These are phyloP conservation scores for Ataeniobius toweri DNA, from an alignment of 2,797 vertebrate genomes.

Conservation along the genomic window DNA sequence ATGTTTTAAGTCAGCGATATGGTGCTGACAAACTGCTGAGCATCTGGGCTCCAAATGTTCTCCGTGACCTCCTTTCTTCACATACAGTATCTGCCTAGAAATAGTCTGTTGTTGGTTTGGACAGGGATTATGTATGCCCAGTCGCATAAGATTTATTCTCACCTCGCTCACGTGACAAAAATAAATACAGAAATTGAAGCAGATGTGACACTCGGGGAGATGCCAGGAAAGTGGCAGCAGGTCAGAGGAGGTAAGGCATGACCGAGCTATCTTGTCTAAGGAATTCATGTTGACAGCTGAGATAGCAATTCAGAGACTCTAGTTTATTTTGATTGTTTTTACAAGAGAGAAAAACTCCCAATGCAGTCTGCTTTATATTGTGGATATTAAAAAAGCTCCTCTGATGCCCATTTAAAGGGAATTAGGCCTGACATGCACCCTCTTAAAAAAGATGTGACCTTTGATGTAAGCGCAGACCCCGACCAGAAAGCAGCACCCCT, in stretches of 20 bases:
- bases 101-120: constrained; percentile 75
- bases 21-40: constrained; percentile 73
- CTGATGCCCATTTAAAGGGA: constrained; percentile 86
- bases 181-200: constrained; percentile 78
- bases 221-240: constrained; percentile 65
- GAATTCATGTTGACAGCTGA: constrained; percentile 62
- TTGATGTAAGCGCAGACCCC: constrained; percentile 88
- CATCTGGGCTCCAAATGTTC: constrained; percentile 86
- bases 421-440: constrained; percentile 88
- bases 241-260: constrained; percentile 48
- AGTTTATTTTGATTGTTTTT: constrained; percentile 43
- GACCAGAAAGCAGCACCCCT: constrained; percentile 78
- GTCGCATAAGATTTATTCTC: constrained; percentile 57
- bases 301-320: constrained; percentile 62
- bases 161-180: constrained; percentile 79
- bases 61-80: constrained; percentile 61
- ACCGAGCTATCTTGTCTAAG: constrained; percentile 62
- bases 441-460: constrained; percentile 86
- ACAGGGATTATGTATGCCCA: constrained; percentile 68
- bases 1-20: constrained; percentile 65
- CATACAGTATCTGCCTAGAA: constrained; percentile 66
- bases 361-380: constrained; percentile 78
- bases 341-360: constrained; percentile 77
- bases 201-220: constrained; percentile 59
- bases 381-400: constrained; percentile 77